These are phyloP conservation scores for Octomys mimax DNA, from an alignment of 2,797 vertebrate genomes.

Conservation along the genomic window DNA sequence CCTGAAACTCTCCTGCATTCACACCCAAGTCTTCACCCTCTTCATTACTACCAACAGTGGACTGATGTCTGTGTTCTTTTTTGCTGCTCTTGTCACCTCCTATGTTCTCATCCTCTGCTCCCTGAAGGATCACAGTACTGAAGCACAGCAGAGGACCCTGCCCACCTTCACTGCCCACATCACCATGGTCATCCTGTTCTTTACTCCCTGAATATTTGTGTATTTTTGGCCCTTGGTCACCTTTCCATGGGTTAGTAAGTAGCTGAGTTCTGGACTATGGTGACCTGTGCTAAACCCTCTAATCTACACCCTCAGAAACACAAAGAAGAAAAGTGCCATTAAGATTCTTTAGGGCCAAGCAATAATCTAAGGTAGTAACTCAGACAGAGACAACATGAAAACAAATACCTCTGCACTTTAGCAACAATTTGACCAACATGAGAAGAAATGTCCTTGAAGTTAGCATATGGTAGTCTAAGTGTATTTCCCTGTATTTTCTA, in stretches of 20 bases:
- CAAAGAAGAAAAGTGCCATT: slow-evolving; percentile 64
- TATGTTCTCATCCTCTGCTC: slow-evolving; percentile 62
- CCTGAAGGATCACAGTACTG: background rate
- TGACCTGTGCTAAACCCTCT: too few relatives aligned
- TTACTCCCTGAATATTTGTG: background rate
- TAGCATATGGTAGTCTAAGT: background rate
- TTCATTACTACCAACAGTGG: slow-evolving; percentile 64
- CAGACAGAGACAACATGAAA: background rate
- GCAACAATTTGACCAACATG: background rate
- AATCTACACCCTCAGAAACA: slow-evolving; percentile 39
- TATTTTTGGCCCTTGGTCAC: slow-evolving; percentile 54
- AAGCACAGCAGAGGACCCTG: background rate
- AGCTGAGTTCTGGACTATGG: background rate
- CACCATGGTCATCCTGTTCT: too few relatives aligned
- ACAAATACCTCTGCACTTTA: background rate
- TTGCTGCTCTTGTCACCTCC: slow-evolving; percentile 55
- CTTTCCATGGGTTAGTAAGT: slow-evolving; percentile 46
- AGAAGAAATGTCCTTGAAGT: background rate
- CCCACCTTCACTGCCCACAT: too few relatives aligned
- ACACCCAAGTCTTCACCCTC: slow-evolving; percentile 38
- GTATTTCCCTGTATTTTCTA: background rate
- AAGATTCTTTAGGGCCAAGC: slow-evolving; percentile 46
- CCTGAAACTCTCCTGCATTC: slow-evolving; percentile 51
- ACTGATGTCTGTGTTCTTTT: slow-evolving; percentile 66
- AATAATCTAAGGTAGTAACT: background rate